These are phyloP conservation scores for Epirrhoe tristata DNA, from an alignment of 2,888 invertebrate species.

Conservation along the genomic window DNA sequence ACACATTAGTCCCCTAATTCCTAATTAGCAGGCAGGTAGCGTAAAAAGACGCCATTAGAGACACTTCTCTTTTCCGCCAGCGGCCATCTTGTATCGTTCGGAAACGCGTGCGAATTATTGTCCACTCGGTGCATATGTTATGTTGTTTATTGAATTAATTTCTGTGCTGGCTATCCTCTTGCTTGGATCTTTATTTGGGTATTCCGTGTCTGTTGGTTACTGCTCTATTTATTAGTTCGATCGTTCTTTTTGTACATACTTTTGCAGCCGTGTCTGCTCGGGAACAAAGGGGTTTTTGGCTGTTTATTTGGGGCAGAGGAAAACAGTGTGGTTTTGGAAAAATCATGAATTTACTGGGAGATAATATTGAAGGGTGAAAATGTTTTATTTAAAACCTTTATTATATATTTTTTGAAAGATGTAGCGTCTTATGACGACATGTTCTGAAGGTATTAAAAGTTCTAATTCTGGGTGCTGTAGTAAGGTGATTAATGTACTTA, in stretches of 20 bases:
- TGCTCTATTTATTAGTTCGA: conserved; percentile 35
- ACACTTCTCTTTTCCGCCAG: conserved; percentile 74
- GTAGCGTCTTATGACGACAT: no score
- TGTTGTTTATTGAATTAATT: conserved; percentile 84
- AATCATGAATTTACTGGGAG: background rate
- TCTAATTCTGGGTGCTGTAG: no score
- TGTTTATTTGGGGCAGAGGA: background rate
- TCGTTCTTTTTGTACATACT: conserved; percentile 20
- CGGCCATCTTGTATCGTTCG: conserved; percentile 62
- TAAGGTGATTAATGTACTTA: no score
- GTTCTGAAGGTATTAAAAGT: no score
- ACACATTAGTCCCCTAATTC: conserved; percentile 82
- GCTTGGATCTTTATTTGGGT: conserved; percentile 54
- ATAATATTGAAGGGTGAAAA: background rate
- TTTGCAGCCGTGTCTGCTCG: conserved; percentile 14
- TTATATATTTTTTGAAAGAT: no score
- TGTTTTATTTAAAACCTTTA: no score
- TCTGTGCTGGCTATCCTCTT: conserved; percentile 68
- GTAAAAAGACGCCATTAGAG: conserved; percentile 82
- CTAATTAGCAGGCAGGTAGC: conserved; percentile 84
- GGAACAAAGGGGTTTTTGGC: background rate
- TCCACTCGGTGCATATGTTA: conserved; percentile 78
- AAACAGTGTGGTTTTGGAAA: background rate
- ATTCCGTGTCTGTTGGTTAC: conserved; percentile 45
- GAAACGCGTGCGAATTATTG: conserved; percentile 82